These are phyloP conservation scores for Pollenia amentaria DNA, from an alignment of 2,888 invertebrate genomes.

Conservation along the genomic window DNA sequence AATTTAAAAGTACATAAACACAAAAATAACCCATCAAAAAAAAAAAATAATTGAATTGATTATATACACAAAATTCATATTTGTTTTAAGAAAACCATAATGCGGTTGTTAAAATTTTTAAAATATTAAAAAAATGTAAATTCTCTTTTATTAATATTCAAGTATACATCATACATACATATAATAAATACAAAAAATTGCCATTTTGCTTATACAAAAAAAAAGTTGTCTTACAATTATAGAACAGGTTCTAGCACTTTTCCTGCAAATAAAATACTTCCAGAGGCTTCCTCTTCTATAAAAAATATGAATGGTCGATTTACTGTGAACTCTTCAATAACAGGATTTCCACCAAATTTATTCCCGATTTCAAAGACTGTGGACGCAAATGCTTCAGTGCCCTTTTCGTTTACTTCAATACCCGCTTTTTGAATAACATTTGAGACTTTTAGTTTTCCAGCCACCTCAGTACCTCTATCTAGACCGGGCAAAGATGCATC, in stretches of 20 bases:
- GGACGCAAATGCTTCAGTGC: slow-evolving; percentile 89
- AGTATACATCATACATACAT: slow-evolving; percentile 5
- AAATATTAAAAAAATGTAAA: background rate
- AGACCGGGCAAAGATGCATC: slow-evolving; percentile 90
- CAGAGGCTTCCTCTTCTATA: slow-evolving; percentile 90
- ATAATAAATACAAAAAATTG: slow-evolving; percentile 8
- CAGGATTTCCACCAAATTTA: slow-evolving; percentile 85
- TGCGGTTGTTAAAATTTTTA: too few relatives aligned
- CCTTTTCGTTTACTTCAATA: slow-evolving; percentile 91
- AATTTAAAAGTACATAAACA: background rate
- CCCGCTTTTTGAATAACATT: slow-evolving; percentile 91
- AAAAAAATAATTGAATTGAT: background rate
- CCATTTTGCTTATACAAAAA: slow-evolving; percentile 12
- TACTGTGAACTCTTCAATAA: slow-evolving; percentile 87
- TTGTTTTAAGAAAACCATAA: slow-evolving; percentile 14
- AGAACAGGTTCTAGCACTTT: slow-evolving; percentile 88
- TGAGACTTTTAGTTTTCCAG: slow-evolving; percentile 87
- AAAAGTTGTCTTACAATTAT: slow-evolving; percentile 31
- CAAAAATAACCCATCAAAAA: slow-evolving; percentile 1
- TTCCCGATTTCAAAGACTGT: slow-evolving; percentile 88
- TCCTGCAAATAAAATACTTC: slow-evolving; percentile 91
- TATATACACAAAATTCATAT: background rate
- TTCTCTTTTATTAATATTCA: background rate
- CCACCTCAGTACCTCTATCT: slow-evolving; percentile 87
- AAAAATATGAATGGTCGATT: slow-evolving; percentile 92